A percentile compares a stretch with the other conserved stretches of the same genome.
These are phyloP conservation scores for Burhinus oedicnemus DNA, from an alignment of 2,113 vertebrate genomes.

Conservation along the genomic window DNA sequence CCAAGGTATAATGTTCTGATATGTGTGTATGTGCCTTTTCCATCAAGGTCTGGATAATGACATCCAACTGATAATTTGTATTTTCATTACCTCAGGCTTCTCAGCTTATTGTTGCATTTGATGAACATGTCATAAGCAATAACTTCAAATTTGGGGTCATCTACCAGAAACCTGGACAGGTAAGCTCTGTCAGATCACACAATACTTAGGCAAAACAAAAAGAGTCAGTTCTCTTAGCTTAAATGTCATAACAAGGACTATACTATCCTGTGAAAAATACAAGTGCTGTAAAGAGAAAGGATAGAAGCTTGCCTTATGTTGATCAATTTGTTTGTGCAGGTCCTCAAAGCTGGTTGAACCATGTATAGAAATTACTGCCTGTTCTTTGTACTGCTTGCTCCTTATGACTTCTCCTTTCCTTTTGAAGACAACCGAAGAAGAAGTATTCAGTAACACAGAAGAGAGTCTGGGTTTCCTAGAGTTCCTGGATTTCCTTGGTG, in stretches of 20 bases:
- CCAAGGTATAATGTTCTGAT: conserved; percentile 79
- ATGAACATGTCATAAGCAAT: conserved; percentile 93
- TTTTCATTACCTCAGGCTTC: conserved; percentile 80
- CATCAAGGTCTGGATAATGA: not conserved
- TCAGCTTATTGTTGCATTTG: conserved; percentile 88
- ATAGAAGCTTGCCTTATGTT: not conserved
- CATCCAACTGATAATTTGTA: not conserved
- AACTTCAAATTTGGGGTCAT: conserved; percentile 95
- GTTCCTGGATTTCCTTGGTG: conserved; percentile 87
- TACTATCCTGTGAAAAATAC: not conserved
- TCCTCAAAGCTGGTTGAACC: not conserved
- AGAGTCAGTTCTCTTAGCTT: not conserved
- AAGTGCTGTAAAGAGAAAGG: not conserved
- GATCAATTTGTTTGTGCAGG: not conserved
- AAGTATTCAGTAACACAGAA: conserved; percentile 87
- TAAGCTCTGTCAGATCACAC: conserved; percentile 42
- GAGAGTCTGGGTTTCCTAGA: conserved; percentile 87
- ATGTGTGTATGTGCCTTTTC: not conserved
- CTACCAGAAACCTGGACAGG: conserved; percentile 91
- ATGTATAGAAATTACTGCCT: not conserved
- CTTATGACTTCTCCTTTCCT: not conserved
- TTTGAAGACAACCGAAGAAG: conserved; percentile 85
- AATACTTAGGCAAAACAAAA: not conserved
- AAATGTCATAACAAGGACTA: not conserved
- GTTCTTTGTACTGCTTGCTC: not conserved